Conservation (phyloP, 2,113 vertebrate species). For the Accipiter cooperii region DNA sequence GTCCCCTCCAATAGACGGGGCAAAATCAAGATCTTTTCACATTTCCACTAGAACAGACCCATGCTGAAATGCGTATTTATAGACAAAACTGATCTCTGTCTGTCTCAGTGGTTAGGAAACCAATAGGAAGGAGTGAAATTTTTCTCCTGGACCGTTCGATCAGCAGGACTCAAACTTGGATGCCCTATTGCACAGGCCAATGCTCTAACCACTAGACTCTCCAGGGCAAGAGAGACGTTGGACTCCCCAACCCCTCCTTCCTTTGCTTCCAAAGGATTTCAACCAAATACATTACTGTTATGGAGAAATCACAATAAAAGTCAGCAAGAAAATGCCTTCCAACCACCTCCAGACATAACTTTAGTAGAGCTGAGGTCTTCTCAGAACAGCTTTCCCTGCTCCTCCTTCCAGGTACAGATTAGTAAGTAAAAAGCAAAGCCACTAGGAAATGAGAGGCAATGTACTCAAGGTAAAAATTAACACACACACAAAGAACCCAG, state of each 20-base stretch:
- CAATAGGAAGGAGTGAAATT: not conserved
- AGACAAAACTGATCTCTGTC: not conserved
- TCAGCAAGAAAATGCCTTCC: not conserved
- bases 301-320: not conserved
- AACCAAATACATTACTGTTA: not conserved
- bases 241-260: not conserved
- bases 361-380: not conserved
- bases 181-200: not conserved
- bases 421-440: not conserved
- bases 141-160: not conserved
- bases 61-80: not conserved
- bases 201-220: not conserved
- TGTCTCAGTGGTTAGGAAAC: not conserved
- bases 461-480: not conserved
- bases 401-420: not conserved
- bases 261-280: not conserved
- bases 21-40: not conserved
- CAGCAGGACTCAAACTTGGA: not conserved
- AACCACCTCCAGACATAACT: not conserved
- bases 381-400: not conserved
- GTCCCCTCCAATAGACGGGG: not conserved
- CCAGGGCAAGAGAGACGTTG: accelerated
- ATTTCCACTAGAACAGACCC: not conserved
- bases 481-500: not conserved
- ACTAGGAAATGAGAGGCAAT: not conserved